Conservation (phyloP, 2,888 invertebrate species). For the Ophonus ardosiacus region DNA sequence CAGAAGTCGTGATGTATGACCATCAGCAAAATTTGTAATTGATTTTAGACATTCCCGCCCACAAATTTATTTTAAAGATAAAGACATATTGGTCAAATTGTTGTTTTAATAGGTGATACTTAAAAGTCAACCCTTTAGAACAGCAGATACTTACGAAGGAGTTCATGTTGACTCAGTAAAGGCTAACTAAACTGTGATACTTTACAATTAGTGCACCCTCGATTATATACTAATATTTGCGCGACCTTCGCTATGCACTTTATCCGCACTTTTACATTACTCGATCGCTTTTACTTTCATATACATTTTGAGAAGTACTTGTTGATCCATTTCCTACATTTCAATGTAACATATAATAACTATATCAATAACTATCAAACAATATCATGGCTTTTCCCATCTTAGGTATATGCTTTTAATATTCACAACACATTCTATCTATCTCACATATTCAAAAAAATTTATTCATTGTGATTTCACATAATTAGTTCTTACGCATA, state of each 20-base stretch:
- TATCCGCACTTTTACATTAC: slow-evolving; percentile 29
- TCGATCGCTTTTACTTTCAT: slow-evolving; percentile 60
- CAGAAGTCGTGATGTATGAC: too few relatives aligned
- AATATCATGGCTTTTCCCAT: too few relatives aligned
- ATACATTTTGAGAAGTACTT: background rate
- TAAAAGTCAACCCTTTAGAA: too few relatives aligned
- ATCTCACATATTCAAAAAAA: background rate
- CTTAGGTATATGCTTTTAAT: too few relatives aligned
- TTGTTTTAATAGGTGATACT: too few relatives aligned
- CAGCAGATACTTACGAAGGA: slow-evolving; percentile 35
- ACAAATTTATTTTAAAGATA: too few relatives aligned
- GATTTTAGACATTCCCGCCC: too few relatives aligned
- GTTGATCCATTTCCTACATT: slow-evolving; percentile 11
- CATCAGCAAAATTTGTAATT: too few relatives aligned
- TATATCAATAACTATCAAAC: too few relatives aligned
- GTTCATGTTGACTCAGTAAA: slow-evolving; percentile 51
- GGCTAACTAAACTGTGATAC: slow-evolving; percentile 41
- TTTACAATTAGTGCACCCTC: slow-evolving; percentile 28
- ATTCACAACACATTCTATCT: too few relatives aligned
- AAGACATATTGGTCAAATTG: too few relatives aligned
- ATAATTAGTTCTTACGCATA: too few relatives aligned
- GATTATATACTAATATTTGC: slow-evolving; percentile 26
- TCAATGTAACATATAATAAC: background rate
- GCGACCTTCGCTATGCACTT: slow-evolving; percentile 28
- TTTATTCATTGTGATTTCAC: background rate